Evolutionary conservation across 2,797 vertebrate species (phyloP).

Genomic region (Phataginus tetradactyla): DNA sequence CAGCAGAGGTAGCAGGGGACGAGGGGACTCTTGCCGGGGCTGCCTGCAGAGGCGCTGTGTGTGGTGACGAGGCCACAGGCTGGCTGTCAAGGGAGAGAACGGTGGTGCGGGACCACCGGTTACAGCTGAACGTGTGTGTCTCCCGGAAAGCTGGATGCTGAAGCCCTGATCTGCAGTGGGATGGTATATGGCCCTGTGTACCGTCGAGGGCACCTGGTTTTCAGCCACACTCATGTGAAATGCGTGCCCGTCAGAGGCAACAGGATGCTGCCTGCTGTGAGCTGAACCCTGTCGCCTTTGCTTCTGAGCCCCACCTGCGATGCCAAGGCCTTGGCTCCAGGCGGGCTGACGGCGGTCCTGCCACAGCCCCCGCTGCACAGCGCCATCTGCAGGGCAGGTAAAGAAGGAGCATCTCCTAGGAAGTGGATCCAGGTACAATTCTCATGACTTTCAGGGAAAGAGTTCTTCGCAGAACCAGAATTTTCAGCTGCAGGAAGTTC

Average conservation of each 20-base stretch:
- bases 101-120: accelerated
- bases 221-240: background rate
- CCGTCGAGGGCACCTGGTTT: too few species aligned
- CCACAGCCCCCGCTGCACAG: background rate
- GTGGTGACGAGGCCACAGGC: too few species aligned
- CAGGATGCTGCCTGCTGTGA: too few species aligned
- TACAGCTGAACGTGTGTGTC: accelerated
- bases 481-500: background rate
- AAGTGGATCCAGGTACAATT: background rate
- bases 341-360: background rate
- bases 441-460: background rate
- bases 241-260: background rate
- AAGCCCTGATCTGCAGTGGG: background rate
- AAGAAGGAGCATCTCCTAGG: accelerated
- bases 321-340: too few species aligned
- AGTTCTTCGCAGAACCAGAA: background rate
- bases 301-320: background rate
- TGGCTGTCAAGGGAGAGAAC: too few species aligned
- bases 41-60: too few species aligned
- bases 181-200: too few species aligned
- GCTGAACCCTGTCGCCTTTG: background rate
- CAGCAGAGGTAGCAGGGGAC: accelerated
- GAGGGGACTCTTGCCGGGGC: accelerated
- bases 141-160: background rate
- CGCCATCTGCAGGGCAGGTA: accelerated